Percentiles rank a stretch among this genome's conserved stretches.
phyloP scores from a whole-genome alignment of 2,113 vertebrate genomes.

The Dicaeum eximium region DNA sequence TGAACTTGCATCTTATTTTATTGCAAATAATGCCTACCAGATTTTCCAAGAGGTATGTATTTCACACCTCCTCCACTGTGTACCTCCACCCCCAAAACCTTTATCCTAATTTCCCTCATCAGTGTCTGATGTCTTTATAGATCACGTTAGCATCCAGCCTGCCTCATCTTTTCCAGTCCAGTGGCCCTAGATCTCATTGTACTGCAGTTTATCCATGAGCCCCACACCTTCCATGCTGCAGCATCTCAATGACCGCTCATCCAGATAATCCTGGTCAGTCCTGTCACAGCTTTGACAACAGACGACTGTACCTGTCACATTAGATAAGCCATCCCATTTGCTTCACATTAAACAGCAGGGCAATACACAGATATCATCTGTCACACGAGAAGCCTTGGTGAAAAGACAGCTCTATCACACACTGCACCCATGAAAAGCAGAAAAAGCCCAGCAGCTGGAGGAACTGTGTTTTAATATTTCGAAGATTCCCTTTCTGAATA shows the following conservation, averaged over 20 bases:
- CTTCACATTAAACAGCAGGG: conserved; percentile 23
- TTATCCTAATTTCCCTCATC: neutral
- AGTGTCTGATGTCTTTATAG: neutral
- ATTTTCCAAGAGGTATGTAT: neutral
- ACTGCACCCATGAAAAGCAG: neutral
- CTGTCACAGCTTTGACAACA: conserved; percentile 49
- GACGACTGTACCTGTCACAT: conserved; percentile 44
- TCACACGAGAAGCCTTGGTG: neutral
- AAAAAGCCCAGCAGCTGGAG: neutral
- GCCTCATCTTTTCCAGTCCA: neutral
- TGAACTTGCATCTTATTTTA: neutral
- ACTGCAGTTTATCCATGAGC: neutral
- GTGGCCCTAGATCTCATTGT: neutral
- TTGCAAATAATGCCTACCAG: neutral
- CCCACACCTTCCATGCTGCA: conserved; percentile 11
- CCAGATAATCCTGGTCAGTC: conserved; percentile 46
- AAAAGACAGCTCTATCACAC: conserved; percentile 45
- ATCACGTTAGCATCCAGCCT: neutral
- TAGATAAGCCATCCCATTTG: conserved; percentile 56
- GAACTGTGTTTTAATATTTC: neutral
- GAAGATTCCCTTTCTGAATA: neutral
- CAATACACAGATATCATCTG: conserved; percentile 49
- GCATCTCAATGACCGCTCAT: neutral
- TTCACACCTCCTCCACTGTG: neutral
- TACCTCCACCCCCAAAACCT: neutral